Conservation (phyloP, 2,113 vertebrate genomes). For the Halichoeres trimaculatus region DNA sequence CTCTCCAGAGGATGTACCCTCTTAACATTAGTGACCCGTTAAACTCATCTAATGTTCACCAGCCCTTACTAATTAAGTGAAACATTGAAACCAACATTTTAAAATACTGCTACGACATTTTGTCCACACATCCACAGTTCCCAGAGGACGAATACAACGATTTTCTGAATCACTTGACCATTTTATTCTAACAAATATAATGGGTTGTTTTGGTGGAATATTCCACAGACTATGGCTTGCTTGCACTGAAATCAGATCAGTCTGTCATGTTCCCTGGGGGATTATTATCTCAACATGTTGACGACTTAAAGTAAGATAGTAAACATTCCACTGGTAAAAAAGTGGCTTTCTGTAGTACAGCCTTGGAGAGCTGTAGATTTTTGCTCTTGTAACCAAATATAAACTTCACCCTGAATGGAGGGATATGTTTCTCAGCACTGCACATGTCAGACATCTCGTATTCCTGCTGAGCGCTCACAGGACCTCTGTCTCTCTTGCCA, state of each 20-base stretch:
- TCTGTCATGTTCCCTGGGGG: no score
- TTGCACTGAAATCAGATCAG: neutral
- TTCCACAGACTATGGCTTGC: neutral
- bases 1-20: neutral
- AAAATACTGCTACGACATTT: neutral
- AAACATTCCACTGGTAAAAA: neutral
- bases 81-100: neutral
- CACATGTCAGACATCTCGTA: conserved; percentile 40
- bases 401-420: conserved; percentile 16
- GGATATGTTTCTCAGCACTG: conserved; percentile 39
- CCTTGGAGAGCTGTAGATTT: neutral
- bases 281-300: no score
- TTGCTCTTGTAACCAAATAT: neutral
- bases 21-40: neutral
- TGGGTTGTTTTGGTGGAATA: neutral
- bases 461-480: conserved; percentile 31
- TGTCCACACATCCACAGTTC: neutral
- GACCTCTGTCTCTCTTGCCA: conserved; percentile 47
- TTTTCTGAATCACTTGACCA: neutral
- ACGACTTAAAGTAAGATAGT: no score
- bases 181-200: no score
- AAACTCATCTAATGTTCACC: neutral
- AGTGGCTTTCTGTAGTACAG: neutral
- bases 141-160: neutral
- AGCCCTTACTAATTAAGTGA: neutral